Evolutionary conservation across 2,888 invertebrate species (phyloP), one percentile per base, ranked within the genome.

Genomic region (Pyralis farinalis): DNA sequence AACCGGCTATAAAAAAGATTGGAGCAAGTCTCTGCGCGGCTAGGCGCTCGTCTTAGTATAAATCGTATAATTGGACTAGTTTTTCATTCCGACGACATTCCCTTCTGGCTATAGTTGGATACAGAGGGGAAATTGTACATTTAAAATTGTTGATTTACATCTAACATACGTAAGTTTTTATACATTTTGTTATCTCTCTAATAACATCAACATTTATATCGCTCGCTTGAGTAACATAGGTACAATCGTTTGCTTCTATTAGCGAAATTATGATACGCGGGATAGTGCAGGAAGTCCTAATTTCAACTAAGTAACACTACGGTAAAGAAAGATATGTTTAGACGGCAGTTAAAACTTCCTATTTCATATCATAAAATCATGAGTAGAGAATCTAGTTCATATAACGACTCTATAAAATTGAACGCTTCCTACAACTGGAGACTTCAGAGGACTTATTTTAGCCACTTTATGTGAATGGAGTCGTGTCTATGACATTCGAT

Each of bases 371-470:
- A 64, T 63, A 61, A 63, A 69, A 59, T 59, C 58, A 56, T 63
- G 55, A 63, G 63, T 55, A 62, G 51, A 58, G 47, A 56, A 58
- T 58, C 51, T 53, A 54, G 57, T 55, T 52, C 53, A 49, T 52
- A 64, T 64, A 65, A 73, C 54, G 64, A 59, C 51, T 46, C 58
- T 59, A 71, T 70, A 69, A 74, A 79, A 60, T 63, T 52, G 51
- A 63, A 55, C 45, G 64, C 66, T 83, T 81, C 76, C 76, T 74
- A 71, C 60, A 65, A 48, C 52, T 55, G 46, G 50, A 47, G 47
- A 78, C 76, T 74, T 74, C 71, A 74, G 66, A 76, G 59, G 62
- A 68, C 73, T 76, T 79, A 83, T 77, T 83, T 83, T 75, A 82
- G 76, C 67, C 69, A 70, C 71, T 81, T 77, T 76, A 79, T 75